Conservation (phyloP, 2,113 vertebrate genomes). For the Dicentrarchus labrax region DNA sequence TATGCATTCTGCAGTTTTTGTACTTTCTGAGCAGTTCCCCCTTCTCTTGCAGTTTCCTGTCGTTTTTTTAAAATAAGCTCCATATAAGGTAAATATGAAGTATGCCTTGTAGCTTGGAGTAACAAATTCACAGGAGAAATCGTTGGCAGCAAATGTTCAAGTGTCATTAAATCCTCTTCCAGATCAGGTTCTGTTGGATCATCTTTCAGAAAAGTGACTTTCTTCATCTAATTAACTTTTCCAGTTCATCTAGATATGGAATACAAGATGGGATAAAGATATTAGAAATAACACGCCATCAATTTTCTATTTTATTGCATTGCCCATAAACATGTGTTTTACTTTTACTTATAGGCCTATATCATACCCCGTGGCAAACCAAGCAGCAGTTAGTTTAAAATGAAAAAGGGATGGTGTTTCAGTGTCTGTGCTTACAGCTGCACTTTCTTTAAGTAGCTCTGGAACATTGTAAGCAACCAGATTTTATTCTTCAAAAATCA, state of each 20-base stretch:
- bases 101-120: background rate
- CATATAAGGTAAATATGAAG: background rate
- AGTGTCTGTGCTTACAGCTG: background rate
- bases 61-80: too few species aligned
- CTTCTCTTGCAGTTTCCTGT: background rate
- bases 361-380: background rate
- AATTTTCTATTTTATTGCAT: background rate
- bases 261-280: background rate
- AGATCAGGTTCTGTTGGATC: conserved; percentile 8
- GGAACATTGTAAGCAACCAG: background rate
- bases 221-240: background rate
- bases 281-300: background rate
- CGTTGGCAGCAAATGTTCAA: conserved; percentile 8
- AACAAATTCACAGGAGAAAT: background rate
- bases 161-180: background rate
- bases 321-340: background rate
- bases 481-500: background rate
- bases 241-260: background rate
- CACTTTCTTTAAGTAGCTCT: background rate
- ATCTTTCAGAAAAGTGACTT: background rate
- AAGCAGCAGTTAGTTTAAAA: background rate
- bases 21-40: too few species aligned
- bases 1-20: background rate
- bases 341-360: too few species aligned
- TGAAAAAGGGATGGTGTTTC: background rate